A percentile compares a stretch with the other conserved stretches of the same genome.
Evolutionary conservation across 2,888 invertebrate genomes (phyloP).

Genomic region (Acrobasis repandana): DNA sequence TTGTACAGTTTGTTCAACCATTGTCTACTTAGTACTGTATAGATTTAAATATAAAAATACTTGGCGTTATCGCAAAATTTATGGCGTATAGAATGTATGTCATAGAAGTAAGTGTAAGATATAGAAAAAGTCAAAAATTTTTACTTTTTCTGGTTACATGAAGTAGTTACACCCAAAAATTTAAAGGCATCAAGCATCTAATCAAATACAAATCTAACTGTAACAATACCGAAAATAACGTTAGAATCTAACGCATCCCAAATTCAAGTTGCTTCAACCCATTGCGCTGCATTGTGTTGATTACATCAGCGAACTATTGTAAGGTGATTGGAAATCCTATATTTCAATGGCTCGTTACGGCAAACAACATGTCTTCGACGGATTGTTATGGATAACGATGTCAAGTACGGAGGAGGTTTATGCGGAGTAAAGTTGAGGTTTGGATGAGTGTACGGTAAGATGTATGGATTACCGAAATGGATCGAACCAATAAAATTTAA

Average conservation of each 20-base stretch:
- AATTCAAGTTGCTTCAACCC: conserved; percentile 55
- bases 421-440: not conserved
- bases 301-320: conserved; percentile 19
- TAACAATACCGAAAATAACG: not conserved
- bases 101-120: too few species aligned
- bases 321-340: conserved; percentile 17
- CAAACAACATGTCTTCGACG: conserved; percentile 18
- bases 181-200: conserved; percentile 24
- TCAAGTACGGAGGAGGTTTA: not conserved
- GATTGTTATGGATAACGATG: conserved; percentile 17
- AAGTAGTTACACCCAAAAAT: too few species aligned
- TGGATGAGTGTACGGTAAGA: not conserved
- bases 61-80: too few species aligned
- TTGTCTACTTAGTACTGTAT: too few species aligned
- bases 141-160: too few species aligned
- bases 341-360: conserved; percentile 22
- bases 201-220: too few species aligned
- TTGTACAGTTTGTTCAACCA: too few species aligned
- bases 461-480: not conserved
- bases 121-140: too few species aligned
- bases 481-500: not conserved
- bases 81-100: too few species aligned
- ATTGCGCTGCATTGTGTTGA: conserved; percentile 37
- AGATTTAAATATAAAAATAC: too few species aligned
- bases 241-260: not conserved